phyloP scores from a whole-genome alignment of 1,140 invertebrate species.

The Gyrodactylus salaris region DNA sequence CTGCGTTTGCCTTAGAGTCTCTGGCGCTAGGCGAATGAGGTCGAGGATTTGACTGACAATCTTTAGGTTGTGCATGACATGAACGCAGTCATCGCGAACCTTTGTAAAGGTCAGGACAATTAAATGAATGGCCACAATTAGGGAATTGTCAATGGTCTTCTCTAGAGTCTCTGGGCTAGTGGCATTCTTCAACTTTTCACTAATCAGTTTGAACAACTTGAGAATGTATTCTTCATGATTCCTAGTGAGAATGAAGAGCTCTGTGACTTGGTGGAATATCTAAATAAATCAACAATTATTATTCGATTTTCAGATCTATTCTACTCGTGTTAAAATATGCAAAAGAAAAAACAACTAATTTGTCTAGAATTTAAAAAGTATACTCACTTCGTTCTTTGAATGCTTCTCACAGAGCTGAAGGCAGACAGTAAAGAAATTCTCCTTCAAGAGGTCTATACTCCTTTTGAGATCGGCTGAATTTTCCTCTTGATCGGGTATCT shows the following conservation, averaged over 20 bases:
- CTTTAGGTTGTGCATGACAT: not conserved
- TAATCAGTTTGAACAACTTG: not conserved
- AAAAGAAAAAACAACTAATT: too few relatives aligned
- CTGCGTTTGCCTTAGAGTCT: not conserved
- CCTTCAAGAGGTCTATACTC: not conserved
- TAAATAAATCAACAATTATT: too few relatives aligned
- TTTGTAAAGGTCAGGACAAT: not conserved
- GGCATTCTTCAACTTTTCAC: not conserved
- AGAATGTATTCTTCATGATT: not conserved
- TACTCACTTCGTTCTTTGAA: not conserved
- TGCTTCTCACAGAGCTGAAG: not conserved
- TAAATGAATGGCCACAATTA: not conserved
- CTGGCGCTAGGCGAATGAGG: not conserved
- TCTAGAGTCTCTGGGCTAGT: too few relatives aligned
- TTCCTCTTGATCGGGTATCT: too few relatives aligned
- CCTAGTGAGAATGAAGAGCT: not conserved
- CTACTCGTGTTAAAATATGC: too few relatives aligned
- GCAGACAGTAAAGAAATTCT: not conserved
- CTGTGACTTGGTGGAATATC: not conserved
- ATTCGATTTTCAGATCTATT: too few relatives aligned
- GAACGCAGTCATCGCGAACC: not conserved
- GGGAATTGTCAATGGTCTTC: not conserved
- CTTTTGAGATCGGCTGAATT: too few relatives aligned
- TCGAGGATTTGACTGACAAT: not conserved
- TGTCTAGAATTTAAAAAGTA: too few relatives aligned